Evolutionary conservation across 2,113 vertebrate genomes (phyloP), one percentile per base, ranked within the genome.

Genomic region (Cyanoramphus novaezelandiae): DNA sequence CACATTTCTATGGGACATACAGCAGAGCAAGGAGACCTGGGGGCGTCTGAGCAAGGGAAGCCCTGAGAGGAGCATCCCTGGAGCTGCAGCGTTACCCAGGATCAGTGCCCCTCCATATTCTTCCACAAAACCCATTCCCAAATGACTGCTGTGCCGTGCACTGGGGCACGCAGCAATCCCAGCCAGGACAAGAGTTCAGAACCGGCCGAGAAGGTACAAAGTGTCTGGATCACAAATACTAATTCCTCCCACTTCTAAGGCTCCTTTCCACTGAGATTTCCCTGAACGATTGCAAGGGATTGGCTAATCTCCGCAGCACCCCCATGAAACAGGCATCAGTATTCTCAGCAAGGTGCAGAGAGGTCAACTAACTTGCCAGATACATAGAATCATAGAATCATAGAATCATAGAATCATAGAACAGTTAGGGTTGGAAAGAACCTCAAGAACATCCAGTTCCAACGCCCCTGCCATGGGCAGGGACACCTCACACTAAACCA

Each of bases 251-350:
- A 60, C 27, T 76, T 76, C 52, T 27, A 29, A 64, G 39, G 65
- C 28, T 53, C 25, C 69, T 44, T 44, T 59, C 71, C 59, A 13
- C 47, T 21, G 57, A 68, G 47, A 50, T 27, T 50, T 79, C 52
- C 69, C 50, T 5, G 8, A 83, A 62, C 35, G 6, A 28, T 2
- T 44, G 57, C 2, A 4, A 49, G 82, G 55, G 52, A 11, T 1
- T 60, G 62, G 13, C 25, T 50, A 44, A 79, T 23, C 25, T 60
- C 39, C 0, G 0, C 60, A 52, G 64, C 59, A 57, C 24, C 33
- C 60, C 62, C 49, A 9, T 0, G 0, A 15, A n/a, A 71, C 8
- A 27, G 37, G n/a, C 28, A 29, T 9, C 21, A 18, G 10, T 6
- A 2, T 50, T 47, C 39, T 68, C 31, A 1, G 67, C 2, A 12